Base-by-base conservation (phyloP, 2,113 vertebrate species). In the Xiphophorus hellerii region DNA sequence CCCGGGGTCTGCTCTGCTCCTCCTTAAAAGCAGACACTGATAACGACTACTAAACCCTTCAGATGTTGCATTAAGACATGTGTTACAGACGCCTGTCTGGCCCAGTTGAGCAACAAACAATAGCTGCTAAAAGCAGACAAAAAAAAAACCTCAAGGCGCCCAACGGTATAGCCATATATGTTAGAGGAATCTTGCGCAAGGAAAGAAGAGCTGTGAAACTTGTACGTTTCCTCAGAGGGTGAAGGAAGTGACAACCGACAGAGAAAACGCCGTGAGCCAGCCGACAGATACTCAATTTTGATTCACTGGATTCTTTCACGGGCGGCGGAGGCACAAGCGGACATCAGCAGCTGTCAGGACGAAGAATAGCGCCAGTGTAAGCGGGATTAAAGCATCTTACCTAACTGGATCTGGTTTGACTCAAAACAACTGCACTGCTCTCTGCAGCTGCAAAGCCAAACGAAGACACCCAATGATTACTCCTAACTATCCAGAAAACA, bases 161-260 rank as follows among this genome's bases (percentile, higher is more conserved):
- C 72, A 66, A 73, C 69, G 58, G 54, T 44, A 33, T 37, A 62
- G 29, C 69, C 58, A 30, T 39, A 78, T 66, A 75, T 62, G 69
- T 82, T 66, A 27, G 20, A 66, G 67, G 80, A 76, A 80, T 86
- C 76, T 88, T 88, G 74, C 71, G 48, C 70, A 86, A 87, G 81
- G 76, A 89, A 87, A 91, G 25, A 76, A 74, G 87, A 88, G 84
- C 88, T 85, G 84, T 81, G 81, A 88, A 86, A 88, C 89, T 80
- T 71, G 76, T 65, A 77, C 69, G 82, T 84, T 90, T 86, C 85
- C 71, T 82, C 81, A 82, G 71, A 63, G 66, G 62, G 48, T 37
- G 75, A 87, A 83, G 89, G 89, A 90, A 88, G 87, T 85, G 84
- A 85, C 89, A 92, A 91, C 90, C 90, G 89, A 90, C 85, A 13